Base-by-base conservation (phyloP, 2,797 vertebrate species). In the Enteromius afrohamiltoni region DNA sequence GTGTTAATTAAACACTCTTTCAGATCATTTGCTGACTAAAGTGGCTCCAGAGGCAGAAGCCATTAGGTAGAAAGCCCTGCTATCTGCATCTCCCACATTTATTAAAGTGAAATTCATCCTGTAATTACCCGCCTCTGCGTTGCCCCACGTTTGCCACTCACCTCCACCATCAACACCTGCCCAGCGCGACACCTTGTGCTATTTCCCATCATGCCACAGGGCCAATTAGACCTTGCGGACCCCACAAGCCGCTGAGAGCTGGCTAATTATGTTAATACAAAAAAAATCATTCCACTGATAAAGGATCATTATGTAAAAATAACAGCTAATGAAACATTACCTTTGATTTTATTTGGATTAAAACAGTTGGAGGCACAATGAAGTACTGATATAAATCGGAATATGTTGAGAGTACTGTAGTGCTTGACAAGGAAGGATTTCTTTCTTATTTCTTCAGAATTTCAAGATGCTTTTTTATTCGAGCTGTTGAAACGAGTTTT, bases 51-150 rank as follows among this genome's bases (percentile, higher is more conserved):
- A 93, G 82, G 95, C 93, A 94, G 94, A 93, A 92, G 92, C 93
- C 94, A 94, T 95, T 96, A 95, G 94, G 90, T 94, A 92, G 93
- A 91, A 96, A 95, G 95, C 94, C 90, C 92, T 89, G 94, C 95
- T 95, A 96, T 96, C 96, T 96, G 95, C 96, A 97, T 97, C 97
- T 96, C 95, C 95, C 94, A 96, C 95, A 95, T 97, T 96, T 97
- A 97, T 96, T 96, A 96, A 97, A 97, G 94, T 96, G 96, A 97
- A 97, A 98, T 98, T 96, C 96, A 96, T 92, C 93, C 95, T 91
- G 95, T 97, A 97, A 98, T 97, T 97, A 96, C 94, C 94, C 90
- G 94, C 92, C 94, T 94, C 95, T 92, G 93, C 89, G 14, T 94
- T 78, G 95, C 94, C 95, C 94, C 93, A 92, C 94, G 92, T 93